Percentiles rank a stretch among this genome's conserved stretches.
phyloP scores from a whole-genome alignment of 37 sponge, comb jelly and placozoan species.

The Aphrocallistes beatrix region DNA sequence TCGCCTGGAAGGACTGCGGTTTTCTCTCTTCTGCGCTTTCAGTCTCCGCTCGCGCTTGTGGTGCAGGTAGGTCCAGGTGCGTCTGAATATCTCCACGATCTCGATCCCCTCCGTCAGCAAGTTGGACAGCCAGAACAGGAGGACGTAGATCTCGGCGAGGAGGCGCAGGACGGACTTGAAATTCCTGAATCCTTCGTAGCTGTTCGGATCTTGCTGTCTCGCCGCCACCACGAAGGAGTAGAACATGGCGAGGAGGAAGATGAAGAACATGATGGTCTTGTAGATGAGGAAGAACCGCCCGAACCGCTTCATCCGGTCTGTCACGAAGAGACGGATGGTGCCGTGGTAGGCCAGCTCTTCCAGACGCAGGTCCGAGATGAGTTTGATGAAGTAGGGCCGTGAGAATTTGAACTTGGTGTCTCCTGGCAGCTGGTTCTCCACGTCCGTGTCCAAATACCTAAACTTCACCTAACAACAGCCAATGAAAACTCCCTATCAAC shows the following conservation, averaged over 20 bases:
- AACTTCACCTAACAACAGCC: background rate
- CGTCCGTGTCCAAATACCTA: background rate
- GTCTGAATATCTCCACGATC: background rate
- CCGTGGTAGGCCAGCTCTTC: conserved; percentile 16
- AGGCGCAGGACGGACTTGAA: background rate
- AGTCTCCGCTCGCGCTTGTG: background rate
- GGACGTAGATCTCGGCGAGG: background rate
- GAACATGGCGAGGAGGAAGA: background rate
- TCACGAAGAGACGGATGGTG: background rate
- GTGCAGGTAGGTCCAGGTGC: background rate
- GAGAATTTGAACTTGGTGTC: background rate
- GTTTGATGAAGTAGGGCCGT: background rate
- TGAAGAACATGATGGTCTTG: background rate
- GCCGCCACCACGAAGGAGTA: background rate
- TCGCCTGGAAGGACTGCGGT: no score
- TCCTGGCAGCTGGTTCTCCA: background rate
- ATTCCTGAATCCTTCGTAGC: background rate
- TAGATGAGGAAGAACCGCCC: background rate
- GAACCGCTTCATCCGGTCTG: background rate
- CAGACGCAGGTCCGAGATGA: background rate
- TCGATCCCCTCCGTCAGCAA: background rate
- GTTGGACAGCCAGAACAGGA: background rate
- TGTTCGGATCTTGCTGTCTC: background rate
- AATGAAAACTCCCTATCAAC: background rate
- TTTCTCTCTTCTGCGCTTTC: no score